phyloP scores from a whole-genome alignment of 2,797 vertebrate genomes.

The Glyptemys insculpta region DNA sequence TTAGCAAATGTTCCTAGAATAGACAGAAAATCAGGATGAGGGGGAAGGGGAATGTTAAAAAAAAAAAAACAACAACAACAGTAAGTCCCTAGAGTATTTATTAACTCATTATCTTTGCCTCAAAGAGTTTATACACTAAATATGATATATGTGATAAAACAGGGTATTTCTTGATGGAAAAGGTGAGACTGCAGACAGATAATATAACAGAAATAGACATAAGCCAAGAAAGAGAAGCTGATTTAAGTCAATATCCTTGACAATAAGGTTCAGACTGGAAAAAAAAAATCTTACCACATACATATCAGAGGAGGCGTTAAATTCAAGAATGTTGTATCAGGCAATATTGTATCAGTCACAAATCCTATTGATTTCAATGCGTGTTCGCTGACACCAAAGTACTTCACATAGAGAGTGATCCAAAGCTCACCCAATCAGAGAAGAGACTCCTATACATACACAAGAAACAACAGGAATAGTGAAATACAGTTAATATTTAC shows the following conservation, averaged over 20 bases:
- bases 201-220: slow-evolving; percentile 3
- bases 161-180: slow-evolving; percentile 27
- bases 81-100: slow-evolving; percentile 20
- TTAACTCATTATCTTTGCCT: slow-evolving; percentile 43
- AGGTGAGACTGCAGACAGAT: slow-evolving; percentile 3
- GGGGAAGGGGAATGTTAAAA: slow-evolving; percentile 13
- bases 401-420: not conserved
- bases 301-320: not conserved
- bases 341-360: not conserved
- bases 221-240: slow-evolving; percentile 7
- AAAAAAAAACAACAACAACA: slow-evolving; percentile 30
- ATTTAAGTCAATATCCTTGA: not conserved
- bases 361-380: not conserved
- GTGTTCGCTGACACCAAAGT: not conserved
- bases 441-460: not conserved
- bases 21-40: not conserved
- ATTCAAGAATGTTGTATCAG: not conserved
- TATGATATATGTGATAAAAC: slow-evolving; percentile 24
- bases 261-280: not conserved
- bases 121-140: slow-evolving; percentile 47
- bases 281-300: not conserved
- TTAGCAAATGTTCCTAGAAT: slow-evolving; percentile 23
- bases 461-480: not conserved
- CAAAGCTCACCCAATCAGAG: not conserved
- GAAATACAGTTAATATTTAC: not conserved